Evolutionary conservation across 1,140 invertebrate genomes (phyloP).

Genomic region (Ostrea denselamellosa): DNA sequence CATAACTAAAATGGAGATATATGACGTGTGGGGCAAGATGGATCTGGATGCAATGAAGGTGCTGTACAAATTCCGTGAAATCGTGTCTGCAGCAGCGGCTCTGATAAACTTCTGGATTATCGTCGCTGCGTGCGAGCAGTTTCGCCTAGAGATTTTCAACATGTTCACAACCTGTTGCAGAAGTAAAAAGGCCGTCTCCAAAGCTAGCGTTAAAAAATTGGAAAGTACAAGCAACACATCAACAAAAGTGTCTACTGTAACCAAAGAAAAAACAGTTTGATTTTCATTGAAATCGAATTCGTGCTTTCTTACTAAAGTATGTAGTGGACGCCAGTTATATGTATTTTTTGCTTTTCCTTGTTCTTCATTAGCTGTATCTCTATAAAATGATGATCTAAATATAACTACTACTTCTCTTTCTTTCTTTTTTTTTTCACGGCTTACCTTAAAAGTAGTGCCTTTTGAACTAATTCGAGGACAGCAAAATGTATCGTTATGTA

Average conservation of each 20-base stretch:
- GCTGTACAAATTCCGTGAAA: constrained; percentile 20
- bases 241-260: not conserved
- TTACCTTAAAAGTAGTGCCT: too few species aligned
- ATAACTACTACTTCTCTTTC: too few species aligned
- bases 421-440: too few species aligned
- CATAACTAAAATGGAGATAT: constrained; percentile 25
- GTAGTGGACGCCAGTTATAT: too few species aligned
- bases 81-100: not conserved
- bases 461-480: too few species aligned
- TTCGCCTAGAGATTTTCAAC: not conserved
- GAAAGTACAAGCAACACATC: not conserved
- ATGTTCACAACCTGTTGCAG: not conserved
- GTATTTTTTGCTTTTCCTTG: too few species aligned
- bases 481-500: too few species aligned
- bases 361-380: too few species aligned
- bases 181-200: not conserved
- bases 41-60: not conserved
- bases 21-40: constrained; percentile 21
- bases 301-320: too few species aligned
- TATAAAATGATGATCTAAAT: too few species aligned
- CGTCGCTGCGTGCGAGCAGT: not conserved
- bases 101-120: constrained; percentile 37
- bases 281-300: too few species aligned
- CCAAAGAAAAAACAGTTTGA: not conserved
- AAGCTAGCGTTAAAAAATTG: not conserved